These are phyloP conservation scores for Vulpes lagopus DNA, from an alignment of 2,113 vertebrate species.

Conservation along the genomic window DNA sequence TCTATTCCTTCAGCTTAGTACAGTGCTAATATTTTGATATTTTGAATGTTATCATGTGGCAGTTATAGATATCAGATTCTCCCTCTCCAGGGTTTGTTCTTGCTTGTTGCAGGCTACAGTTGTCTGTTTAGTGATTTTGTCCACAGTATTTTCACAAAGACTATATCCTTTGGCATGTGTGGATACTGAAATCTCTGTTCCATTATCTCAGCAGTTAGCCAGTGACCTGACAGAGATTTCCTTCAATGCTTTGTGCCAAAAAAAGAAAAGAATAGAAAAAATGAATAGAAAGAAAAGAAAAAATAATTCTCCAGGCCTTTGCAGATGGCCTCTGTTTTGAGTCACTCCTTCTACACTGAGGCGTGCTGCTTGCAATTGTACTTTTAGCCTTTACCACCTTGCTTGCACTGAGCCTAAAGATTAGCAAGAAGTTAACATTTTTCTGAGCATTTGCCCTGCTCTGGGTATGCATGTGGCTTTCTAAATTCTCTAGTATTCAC, in stretches of 20 bases:
- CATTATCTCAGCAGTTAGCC: background rate
- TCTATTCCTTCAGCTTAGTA: background rate
- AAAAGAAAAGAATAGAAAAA: background rate
- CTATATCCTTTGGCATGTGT: background rate
- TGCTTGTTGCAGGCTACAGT: background rate
- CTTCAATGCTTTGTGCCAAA: background rate
- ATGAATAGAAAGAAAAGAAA: background rate
- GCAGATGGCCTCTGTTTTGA: background rate
- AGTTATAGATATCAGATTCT: background rate
- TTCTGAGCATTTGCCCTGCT: background rate
- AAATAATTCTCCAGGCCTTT: background rate
- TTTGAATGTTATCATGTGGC: background rate
- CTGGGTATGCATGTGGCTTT: background rate
- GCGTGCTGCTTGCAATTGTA: background rate
- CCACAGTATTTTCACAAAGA: background rate
- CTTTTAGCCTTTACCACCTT: background rate
- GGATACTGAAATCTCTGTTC: background rate
- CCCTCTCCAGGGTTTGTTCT: background rate
- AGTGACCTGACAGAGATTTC: background rate
- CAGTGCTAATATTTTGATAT: background rate
- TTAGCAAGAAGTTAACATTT: background rate
- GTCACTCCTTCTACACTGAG: background rate
- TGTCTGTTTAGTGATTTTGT: background rate
- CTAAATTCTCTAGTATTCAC: background rate
- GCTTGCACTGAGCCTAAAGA: background rate